Evolutionary conservation across 2,888 invertebrate species (phyloP).

Genomic region (Catocala nupta): DNA sequence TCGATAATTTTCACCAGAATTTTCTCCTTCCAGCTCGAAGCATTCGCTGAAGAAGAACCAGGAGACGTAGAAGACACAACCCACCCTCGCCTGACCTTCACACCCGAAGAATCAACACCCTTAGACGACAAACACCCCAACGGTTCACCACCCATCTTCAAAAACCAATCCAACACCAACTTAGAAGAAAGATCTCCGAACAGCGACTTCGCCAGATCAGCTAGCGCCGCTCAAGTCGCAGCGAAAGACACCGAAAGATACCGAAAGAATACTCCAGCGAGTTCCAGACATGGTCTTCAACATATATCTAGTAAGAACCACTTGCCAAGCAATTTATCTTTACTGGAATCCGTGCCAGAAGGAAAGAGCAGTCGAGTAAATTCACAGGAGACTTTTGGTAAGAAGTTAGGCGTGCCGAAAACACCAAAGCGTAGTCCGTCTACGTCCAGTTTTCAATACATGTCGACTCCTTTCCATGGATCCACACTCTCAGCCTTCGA

Average conservation of each 20-base stretch:
- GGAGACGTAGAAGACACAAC: slow-evolving; percentile 62
- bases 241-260: slow-evolving; percentile 69
- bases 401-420: slow-evolving; percentile 74
- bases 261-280: slow-evolving; percentile 73
- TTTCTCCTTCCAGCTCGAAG: slow-evolving; percentile 66
- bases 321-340: slow-evolving; percentile 89
- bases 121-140: slow-evolving; percentile 61
- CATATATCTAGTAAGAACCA: slow-evolving; percentile 89
- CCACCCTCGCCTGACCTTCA: slow-evolving; percentile 67
- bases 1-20: background rate
- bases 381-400: slow-evolving; percentile 76
- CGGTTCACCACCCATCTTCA: slow-evolving; percentile 75
- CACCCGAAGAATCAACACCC: slow-evolving; percentile 65
- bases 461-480: slow-evolving; percentile 95
- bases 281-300: slow-evolving; percentile 83
- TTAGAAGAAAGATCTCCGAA: slow-evolving; percentile 62
- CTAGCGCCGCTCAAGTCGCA: slow-evolving; percentile 90
- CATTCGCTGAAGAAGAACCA: slow-evolving; percentile 76
- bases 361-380: slow-evolving; percentile 77
- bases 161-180: slow-evolving; percentile 64
- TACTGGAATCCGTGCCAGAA: slow-evolving; percentile 91
- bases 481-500: slow-evolving; percentile 93
- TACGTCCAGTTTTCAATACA: slow-evolving; percentile 93
- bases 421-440: slow-evolving; percentile 91
- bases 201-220: slow-evolving; percentile 88